A percentile compares a stretch with the other conserved stretches of the same genome.
These are phyloP conservation scores for Umimayanthus kanabou DNA, from an alignment of 92 coral and sea anemone genomes.

Conservation along the genomic window DNA sequence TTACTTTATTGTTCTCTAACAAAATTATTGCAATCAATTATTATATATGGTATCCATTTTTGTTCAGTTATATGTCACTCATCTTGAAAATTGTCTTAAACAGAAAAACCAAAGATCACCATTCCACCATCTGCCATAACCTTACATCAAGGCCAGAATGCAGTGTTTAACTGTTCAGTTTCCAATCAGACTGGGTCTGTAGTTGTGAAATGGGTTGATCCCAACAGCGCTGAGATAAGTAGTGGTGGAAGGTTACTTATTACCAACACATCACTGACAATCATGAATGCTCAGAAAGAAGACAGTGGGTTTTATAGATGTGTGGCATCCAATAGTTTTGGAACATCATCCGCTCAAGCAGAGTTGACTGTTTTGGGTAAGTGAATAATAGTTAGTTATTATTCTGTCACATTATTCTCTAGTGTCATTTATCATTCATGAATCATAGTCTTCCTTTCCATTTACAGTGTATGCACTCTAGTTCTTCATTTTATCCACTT, in stretches of 20 bases:
- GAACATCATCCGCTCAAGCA: conserved; percentile 69
- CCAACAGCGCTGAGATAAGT: conserved; percentile 28
- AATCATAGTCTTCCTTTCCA: too few relatives aligned
- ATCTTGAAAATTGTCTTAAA: not conserved
- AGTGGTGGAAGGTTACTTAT: conserved; percentile 58
- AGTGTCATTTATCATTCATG: not conserved
- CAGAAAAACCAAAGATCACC: conserved; percentile 63
- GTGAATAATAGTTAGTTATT: not conserved
- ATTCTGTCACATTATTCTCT: not conserved
- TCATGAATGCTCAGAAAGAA: conserved; percentile 59
- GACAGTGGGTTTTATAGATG: conserved; percentile 76
- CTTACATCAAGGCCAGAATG: conserved; percentile 73
- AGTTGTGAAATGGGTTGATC: conserved; percentile 54
- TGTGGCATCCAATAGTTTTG: conserved; percentile 65
- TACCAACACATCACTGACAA: conserved; percentile 62
- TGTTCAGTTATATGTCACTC: not conserved
- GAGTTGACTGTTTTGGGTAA: conserved; percentile 76
- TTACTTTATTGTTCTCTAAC: too few relatives aligned
- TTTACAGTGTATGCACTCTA: too few relatives aligned
- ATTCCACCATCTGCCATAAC: conserved; percentile 56
- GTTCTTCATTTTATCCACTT: too few relatives aligned
- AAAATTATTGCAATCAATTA: too few relatives aligned
- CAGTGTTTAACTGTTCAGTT: conserved; percentile 65
- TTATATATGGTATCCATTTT: too few relatives aligned
- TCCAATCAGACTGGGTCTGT: not conserved